These are phyloP conservation scores for Arothron firmamentum DNA, from an alignment of 2,113 vertebrate genomes.

Conservation along the genomic window DNA sequence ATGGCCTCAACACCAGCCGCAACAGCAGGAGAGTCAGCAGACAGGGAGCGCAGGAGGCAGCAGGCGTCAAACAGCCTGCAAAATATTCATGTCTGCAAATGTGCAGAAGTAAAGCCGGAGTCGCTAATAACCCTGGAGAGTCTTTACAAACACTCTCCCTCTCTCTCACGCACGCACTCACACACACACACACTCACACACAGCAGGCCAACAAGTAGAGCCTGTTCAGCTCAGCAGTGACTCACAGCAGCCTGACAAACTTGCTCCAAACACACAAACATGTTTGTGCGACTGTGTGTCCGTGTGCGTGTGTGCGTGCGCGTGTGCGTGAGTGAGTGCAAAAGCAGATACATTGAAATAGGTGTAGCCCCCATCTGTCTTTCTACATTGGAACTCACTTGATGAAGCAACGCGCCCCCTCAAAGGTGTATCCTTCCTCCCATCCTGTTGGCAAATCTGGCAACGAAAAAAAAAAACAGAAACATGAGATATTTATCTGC, in stretches of 20 bases:
- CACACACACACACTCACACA: constrained; percentile 21
- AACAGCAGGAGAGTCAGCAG: constrained; percentile 4
- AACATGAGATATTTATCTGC: constrained; percentile 26
- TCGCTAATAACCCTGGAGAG: constrained; percentile 1
- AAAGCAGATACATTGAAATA: constrained; percentile 9
- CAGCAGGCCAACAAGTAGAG: constrained; percentile 57
- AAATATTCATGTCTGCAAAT: constrained; percentile 23
- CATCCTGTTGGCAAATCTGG: constrained; percentile 94
- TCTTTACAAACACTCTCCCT: background rate
- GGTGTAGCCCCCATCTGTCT: background rate
- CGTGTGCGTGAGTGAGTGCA: background rate
- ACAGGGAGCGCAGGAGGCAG: constrained; percentile 13
- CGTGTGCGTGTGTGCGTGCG: background rate
- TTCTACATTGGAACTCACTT: constrained; percentile 80
- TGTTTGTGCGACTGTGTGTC: constrained; percentile 2
- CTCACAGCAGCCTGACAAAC: constrained; percentile 57
- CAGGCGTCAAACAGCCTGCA: constrained; percentile 33
- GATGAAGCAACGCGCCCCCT: constrained; percentile 96
- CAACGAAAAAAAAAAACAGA: constrained; percentile 13
- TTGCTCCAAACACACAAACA: constrained; percentile 31
- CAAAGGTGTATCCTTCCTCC: constrained; percentile 97
- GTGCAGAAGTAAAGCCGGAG: constrained; percentile 5
- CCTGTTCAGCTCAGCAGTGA: constrained; percentile 61
- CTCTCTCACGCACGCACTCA: constrained; percentile 5
- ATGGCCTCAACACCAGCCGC: constrained; percentile 34